These are phyloP conservation scores for Ormyrus nitidulus DNA, from an alignment of 2,888 invertebrate genomes.

Conservation along the genomic window DNA sequence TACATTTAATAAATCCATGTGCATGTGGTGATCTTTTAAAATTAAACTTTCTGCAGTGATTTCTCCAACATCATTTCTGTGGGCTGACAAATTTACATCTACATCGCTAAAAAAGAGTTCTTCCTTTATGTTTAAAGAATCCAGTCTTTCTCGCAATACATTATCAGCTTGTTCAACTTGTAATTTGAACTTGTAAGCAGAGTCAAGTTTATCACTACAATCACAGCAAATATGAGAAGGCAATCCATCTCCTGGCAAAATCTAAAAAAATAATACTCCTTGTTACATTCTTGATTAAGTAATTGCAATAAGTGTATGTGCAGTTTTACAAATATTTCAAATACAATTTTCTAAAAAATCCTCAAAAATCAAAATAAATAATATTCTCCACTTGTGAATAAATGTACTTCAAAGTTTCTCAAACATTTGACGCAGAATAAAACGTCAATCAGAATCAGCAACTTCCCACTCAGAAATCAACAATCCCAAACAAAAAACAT, in stretches of 20 bases:
- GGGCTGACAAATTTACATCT: constrained; percentile 59
- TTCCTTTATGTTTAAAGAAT: constrained; percentile 68
- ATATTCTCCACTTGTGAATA: no score
- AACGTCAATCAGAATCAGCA: no score
- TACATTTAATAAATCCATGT: constrained; percentile 66
- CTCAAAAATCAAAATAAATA: no score
- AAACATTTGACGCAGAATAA: no score
- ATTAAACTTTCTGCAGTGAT: constrained; percentile 56
- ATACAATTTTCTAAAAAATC: no score
- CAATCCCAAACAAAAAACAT: no score
- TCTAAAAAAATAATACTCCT: constrained; percentile 56
- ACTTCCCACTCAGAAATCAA: no score
- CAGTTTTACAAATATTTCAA: no score
- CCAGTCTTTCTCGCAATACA: constrained; percentile 67
- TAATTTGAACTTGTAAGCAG: constrained; percentile 71
- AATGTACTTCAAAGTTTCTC: no score
- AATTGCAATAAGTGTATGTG: no score
- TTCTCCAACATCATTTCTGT: constrained; percentile 47
- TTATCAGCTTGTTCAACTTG: constrained; percentile 73
- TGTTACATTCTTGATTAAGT: no score
- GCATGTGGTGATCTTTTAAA: constrained; percentile 60
- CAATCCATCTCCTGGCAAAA: constrained; percentile 69
- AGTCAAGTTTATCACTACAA: constrained; percentile 70
- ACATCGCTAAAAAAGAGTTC: constrained; percentile 71
- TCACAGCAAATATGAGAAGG: constrained; percentile 70